Conservation (phyloP, 2,797 vertebrate species). For the Chaetophractus vellerosus region DNA sequence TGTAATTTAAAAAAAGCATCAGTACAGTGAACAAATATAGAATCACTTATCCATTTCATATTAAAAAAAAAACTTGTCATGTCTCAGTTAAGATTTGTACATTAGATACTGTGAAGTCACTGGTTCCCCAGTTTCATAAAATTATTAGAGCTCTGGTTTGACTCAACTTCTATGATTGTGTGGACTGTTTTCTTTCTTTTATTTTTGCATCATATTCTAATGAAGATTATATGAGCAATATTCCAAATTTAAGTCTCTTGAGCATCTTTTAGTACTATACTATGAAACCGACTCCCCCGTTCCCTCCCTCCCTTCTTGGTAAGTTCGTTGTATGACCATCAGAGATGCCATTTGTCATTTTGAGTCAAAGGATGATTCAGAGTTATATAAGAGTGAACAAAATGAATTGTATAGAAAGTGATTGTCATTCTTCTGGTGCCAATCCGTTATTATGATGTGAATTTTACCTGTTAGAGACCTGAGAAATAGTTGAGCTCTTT, state of each 20-base stretch:
- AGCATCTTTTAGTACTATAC: constrained; percentile 14
- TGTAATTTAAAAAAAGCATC: constrained; percentile 65
- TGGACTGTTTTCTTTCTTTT: background rate
- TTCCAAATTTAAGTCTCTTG: constrained; percentile 19
- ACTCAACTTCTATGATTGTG: constrained; percentile 34
- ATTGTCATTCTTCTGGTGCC: constrained; percentile 15
- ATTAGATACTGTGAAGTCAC: constrained; percentile 61
- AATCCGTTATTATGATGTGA: background rate
- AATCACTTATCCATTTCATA: constrained; percentile 45
- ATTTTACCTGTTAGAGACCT: background rate
- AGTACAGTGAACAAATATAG: constrained; percentile 49
- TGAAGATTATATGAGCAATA: constrained; percentile 29
- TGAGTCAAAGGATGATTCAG: constrained; percentile 14
- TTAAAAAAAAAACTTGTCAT: constrained; percentile 24
- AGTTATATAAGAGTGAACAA: constrained; percentile 36
- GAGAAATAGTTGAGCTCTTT: background rate
- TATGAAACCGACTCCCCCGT: background rate
- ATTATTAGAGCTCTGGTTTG: constrained; percentile 45
- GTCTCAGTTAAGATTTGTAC: constrained; percentile 12
- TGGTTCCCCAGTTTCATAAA: constrained; percentile 62
- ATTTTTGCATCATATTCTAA: constrained; percentile 48
- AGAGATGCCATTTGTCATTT: constrained; percentile 32
- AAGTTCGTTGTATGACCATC: constrained; percentile 21
- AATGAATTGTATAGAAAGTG: background rate
- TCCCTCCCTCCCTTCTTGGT: background rate